Evolutionary conservation across 2,888 invertebrate genomes (phyloP).

Genomic region (Andrena flavipes): DNA sequence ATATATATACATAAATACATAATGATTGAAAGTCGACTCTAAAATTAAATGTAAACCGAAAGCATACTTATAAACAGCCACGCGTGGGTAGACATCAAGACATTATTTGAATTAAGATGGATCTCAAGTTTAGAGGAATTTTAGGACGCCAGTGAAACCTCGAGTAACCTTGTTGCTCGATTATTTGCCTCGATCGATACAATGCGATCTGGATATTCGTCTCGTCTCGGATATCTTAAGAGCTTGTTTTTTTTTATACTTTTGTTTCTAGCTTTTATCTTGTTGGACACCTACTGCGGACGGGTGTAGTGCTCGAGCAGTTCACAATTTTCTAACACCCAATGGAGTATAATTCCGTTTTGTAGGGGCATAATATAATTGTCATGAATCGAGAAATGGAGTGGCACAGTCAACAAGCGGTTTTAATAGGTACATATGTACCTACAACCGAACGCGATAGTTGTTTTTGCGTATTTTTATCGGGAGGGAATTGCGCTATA

Average conservation of each 20-base stretch:
- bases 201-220: constrained; percentile 48
- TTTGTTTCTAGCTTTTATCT: not conserved
- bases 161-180: constrained; percentile 50
- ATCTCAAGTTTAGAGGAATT: constrained; percentile 47
- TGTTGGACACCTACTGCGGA: constrained; percentile 18
- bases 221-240: constrained; percentile 37
- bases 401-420: not conserved
- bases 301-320: not conserved
- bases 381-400: constrained; percentile 32
- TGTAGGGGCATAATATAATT: constrained; percentile 46
- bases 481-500: not conserved
- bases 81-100: constrained; percentile 60
- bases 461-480: not conserved
- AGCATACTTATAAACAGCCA: constrained; percentile 61
- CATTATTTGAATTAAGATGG: constrained; percentile 64
- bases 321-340: not conserved
- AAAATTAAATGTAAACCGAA: constrained; percentile 80
- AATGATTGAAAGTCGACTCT: constrained; percentile 84
- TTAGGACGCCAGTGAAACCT: constrained; percentile 66
- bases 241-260: constrained; percentile 22
- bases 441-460: not conserved
- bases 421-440: not conserved
- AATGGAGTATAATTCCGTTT: not conserved
- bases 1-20: constrained; percentile 68
- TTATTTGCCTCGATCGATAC: constrained; percentile 50